Percentiles rank a stretch among this genome's conserved stretches.
Conservation (phyloP, 2,888 invertebrate genomes). For the Hanleya hanleyi region DNA sequence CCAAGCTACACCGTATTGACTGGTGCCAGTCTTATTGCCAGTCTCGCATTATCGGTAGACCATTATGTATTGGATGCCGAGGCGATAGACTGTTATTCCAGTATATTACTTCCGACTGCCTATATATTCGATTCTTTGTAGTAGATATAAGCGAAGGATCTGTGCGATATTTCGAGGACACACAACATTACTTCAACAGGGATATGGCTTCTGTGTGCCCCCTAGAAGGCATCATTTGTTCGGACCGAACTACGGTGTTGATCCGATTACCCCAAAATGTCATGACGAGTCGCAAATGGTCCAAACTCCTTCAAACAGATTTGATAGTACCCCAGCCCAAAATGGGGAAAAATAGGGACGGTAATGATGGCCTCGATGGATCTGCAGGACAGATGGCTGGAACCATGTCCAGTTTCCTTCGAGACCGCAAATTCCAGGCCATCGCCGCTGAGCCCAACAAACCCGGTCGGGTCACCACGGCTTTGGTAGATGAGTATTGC, state of each 20-base stretch:
- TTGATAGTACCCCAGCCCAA: no score
- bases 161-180: slow-evolving; percentile 28
- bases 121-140: slow-evolving; percentile 32
- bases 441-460: slow-evolving; percentile 30
- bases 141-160: slow-evolving; percentile 12
- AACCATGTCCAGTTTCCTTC: slow-evolving; percentile 3
- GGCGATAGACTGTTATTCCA: slow-evolving; percentile 20
- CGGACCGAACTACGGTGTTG: slow-evolving; percentile 25
- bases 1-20: not conserved
- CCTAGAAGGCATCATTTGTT: slow-evolving; percentile 32
- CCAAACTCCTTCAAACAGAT: slow-evolving; percentile 23
- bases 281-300: slow-evolving; percentile 21
- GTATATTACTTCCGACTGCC: slow-evolving; percentile 18
- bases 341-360: no score
- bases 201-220: slow-evolving; percentile 21
- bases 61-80: slow-evolving; percentile 33
- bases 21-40: not conserved
- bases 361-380: no score
- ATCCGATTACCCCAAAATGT: slow-evolving; percentile 33
- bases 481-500: slow-evolving; percentile 29
- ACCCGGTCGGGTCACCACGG: slow-evolving; percentile 15
- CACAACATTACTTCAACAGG: slow-evolving; percentile 27
- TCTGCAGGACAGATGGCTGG: no score
- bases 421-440: slow-evolving; percentile 32
- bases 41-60: slow-evolving; percentile 23